Base-by-base conservation (phyloP, 1,140 invertebrate species). In the Pissodes strobi region DNA sequence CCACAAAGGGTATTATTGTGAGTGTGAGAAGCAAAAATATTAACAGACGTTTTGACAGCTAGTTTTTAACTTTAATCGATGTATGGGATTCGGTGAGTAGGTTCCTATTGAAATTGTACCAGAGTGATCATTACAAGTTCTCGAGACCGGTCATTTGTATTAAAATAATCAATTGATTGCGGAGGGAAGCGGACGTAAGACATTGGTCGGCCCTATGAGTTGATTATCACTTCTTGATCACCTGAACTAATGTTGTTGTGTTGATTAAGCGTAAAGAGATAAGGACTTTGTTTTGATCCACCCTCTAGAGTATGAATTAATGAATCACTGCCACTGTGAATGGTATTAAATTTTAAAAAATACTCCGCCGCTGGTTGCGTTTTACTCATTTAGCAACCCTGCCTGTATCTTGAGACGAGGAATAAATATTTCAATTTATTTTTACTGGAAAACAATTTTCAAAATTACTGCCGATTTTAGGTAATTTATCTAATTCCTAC, bases 31-130 rank as follows among this genome's bases (percentile, higher is more conserved):
- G 57, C 25, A 49, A 58, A 60, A 60, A 38, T 51, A 18, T 60
- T 60, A 60, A 60, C 57, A 60, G 57, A 60, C 57, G 57, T 60
- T 60, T 60, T 60, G 57, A 60, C 57, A 60, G 57, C 43, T 15
- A 60, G 38, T 60, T 60, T 60, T 60, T 45, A 55, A 49, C 37
- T 37, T 60, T 48, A 49, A 38, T 48, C 45, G 30, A 55, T 55
- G 52, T 52, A 46, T 22, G 52, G 52, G 46, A 21, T 51, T 21
- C 57, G 46, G 43, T 60, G 45, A 60, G 57, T 60, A 60, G 57
- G 57, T 60, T 38, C 55, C 55, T 58, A 58, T 58, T 58, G 55
- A 58, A 58, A 45, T 45, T 58, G 41, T 55, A 55, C 41, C 23
- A 46, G 39, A 58, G 21, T 30, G 39, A 22, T 58, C 55, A 58